phyloP scores from a whole-genome alignment of 1,140 invertebrate species.

The Drosophila grimshawi region DNA sequence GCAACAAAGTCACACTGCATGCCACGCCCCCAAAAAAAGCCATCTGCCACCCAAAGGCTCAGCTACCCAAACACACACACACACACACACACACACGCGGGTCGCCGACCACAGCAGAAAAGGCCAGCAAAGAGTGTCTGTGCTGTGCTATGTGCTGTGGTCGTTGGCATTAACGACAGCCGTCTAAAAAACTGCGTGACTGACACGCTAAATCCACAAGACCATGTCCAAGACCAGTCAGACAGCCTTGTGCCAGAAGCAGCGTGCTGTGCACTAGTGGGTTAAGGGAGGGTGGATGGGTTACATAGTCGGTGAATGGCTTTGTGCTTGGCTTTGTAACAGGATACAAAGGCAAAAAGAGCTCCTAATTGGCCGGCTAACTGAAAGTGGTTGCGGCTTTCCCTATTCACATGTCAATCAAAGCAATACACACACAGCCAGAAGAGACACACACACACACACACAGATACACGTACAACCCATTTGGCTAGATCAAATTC shows the following conservation, averaged over 20 bases:
- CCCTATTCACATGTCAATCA: constrained; percentile 80
- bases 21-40: constrained; percentile 50
- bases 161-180: constrained; percentile 52
- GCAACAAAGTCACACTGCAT: constrained; percentile 75
- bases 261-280: neutral
- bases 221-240: constrained; percentile 36
- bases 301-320: constrained; percentile 30
- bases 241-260: constrained; percentile 3
- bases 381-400: constrained; percentile 80
- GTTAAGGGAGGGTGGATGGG: neutral
- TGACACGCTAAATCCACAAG: constrained; percentile 68
- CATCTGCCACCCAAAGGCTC: neutral
- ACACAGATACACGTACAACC: constrained; percentile 15
- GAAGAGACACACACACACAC: constrained; percentile 1
- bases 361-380: constrained; percentile 81
- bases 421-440: constrained; percentile 43
- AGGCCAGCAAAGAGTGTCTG: constrained; percentile 26
- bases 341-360: constrained; percentile 76
- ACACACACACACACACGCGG: neutral
- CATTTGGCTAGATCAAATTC: constrained; percentile 75
- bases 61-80: neutral
- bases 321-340: constrained; percentile 72
- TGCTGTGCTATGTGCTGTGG: constrained; percentile 43
- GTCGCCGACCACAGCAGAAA: constrained; percentile 10
- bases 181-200: constrained; percentile 81